Percentiles rank a stretch among this genome's conserved stretches.
Conservation (phyloP, 2,113 vertebrate species). For the Polypterus senegalus region DNA sequence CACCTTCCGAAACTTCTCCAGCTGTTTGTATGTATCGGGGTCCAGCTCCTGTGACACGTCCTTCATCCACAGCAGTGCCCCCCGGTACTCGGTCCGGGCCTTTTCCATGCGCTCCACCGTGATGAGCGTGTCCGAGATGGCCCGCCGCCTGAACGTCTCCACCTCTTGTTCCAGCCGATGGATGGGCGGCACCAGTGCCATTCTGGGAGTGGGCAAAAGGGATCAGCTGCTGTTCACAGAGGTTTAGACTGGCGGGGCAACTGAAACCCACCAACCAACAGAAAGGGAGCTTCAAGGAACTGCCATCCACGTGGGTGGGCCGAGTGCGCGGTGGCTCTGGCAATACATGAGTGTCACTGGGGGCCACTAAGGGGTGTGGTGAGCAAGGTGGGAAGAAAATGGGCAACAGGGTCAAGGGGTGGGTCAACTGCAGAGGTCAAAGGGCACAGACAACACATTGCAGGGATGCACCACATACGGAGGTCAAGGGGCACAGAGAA, state of each 20-base stretch:
- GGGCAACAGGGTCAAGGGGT: too few relatives aligned
- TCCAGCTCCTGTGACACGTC: constrained; percentile 65
- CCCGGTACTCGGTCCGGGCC: constrained; percentile 60
- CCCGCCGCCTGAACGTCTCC: constrained; percentile 60
- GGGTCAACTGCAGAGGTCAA: too few relatives aligned
- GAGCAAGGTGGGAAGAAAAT: too few relatives aligned
- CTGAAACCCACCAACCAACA: too few relatives aligned
- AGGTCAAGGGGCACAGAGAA: too few relatives aligned
- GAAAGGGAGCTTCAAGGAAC: constrained; percentile 4
- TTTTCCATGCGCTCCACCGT: constrained; percentile 68
- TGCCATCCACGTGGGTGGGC: not conserved
- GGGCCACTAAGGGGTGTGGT: too few relatives aligned
- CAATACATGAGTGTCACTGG: too few relatives aligned
- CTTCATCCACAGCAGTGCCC: constrained; percentile 66
- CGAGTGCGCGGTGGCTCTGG: not conserved
- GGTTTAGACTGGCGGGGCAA: too few relatives aligned
- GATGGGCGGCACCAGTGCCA: constrained; percentile 56
- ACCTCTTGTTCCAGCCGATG: constrained; percentile 66
- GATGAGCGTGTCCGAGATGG: constrained; percentile 57
- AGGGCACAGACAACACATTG: too few relatives aligned
- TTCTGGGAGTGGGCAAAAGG: constrained; percentile 25
- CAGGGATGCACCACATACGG: too few relatives aligned
- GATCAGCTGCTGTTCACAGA: not conserved
- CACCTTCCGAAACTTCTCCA: constrained; percentile 72
- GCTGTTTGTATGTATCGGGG: constrained; percentile 70